These are phyloP conservation scores for Garra rufa DNA, from an alignment of 2,113 vertebrate genomes.

Conservation along the genomic window DNA sequence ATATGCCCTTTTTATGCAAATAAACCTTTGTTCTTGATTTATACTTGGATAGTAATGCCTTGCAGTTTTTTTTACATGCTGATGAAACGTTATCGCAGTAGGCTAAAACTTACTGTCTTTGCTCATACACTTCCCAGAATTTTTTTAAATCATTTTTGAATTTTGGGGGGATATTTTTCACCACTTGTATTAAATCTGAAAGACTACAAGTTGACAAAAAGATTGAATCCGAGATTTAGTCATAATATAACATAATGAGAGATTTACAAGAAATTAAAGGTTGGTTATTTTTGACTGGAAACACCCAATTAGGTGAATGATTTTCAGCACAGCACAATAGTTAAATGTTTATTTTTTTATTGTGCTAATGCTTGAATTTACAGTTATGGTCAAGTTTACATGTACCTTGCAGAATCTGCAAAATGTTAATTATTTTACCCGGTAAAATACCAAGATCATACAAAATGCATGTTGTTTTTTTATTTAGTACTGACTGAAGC, in stretches of 20 bases:
- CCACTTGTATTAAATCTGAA: no score
- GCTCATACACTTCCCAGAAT: neutral
- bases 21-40: slow-evolving; percentile 47
- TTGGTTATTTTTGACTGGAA: no score
- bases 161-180: no score
- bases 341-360: neutral
- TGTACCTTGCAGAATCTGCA: no score
- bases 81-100: neutral
- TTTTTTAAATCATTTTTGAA: no score
- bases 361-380: neutral
- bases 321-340: neutral
- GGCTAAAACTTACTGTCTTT: no score
- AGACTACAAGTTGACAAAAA: neutral
- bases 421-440: no score
- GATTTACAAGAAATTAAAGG: neutral
- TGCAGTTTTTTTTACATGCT: neutral
- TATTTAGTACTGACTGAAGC: no score
- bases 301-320: neutral
- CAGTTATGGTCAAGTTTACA: no score
- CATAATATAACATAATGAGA: neutral
- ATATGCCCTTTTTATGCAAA: slow-evolving; percentile 44
- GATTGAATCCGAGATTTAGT: neutral
- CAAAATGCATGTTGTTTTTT: no score
- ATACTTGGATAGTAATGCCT: neutral
- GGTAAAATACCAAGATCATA: no score